A percentile compares a stretch with the other conserved stretches of the same genome.
Conservation (phyloP, 2,888 invertebrate genomes). For the Linnaemya tessellans region DNA sequence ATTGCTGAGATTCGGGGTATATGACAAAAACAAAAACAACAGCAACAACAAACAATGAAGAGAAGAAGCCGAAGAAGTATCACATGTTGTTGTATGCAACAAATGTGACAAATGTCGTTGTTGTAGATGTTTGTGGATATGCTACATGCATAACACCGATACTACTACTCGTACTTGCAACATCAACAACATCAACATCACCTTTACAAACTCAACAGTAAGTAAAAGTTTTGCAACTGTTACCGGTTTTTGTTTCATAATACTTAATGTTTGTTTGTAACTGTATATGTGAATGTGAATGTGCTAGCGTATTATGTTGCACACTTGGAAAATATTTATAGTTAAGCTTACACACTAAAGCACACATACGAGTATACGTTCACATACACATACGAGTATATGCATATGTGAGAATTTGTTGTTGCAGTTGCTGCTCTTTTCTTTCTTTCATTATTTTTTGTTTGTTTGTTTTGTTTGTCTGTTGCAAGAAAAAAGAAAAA, state of each 20-base stretch:
- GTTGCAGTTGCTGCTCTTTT: conserved; percentile 23
- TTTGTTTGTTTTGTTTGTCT: not conserved
- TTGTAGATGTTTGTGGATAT: not conserved
- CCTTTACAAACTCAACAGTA: conserved; percentile 52
- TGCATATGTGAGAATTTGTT: conserved; percentile 41
- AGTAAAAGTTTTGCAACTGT: conserved; percentile 68
- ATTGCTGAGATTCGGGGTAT: not conserved
- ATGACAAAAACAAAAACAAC: conserved; percentile 10
- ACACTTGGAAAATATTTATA: conserved; percentile 45
- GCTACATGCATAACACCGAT: not conserved
- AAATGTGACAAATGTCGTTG: conserved; percentile 63
- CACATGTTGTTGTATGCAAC: conserved; percentile 62
- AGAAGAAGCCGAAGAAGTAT: conserved; percentile 37
- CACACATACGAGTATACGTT: not conserved
- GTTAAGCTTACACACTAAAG: not conserved
- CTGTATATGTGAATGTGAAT: not conserved
- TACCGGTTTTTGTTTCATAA: conserved; percentile 62
- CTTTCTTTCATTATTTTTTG: no score
- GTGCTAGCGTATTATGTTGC: conserved; percentile 22
- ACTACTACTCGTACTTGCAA: conserved; percentile 10
- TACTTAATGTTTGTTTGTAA: conserved; percentile 35
- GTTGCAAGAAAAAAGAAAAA: conserved; percentile 38
- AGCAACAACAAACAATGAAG: no score
- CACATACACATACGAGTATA: not conserved
- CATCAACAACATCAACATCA: conserved; percentile 33